Base-by-base conservation (phyloP, 1,140 invertebrate species). In the Drosophila rhopaloa region DNA sequence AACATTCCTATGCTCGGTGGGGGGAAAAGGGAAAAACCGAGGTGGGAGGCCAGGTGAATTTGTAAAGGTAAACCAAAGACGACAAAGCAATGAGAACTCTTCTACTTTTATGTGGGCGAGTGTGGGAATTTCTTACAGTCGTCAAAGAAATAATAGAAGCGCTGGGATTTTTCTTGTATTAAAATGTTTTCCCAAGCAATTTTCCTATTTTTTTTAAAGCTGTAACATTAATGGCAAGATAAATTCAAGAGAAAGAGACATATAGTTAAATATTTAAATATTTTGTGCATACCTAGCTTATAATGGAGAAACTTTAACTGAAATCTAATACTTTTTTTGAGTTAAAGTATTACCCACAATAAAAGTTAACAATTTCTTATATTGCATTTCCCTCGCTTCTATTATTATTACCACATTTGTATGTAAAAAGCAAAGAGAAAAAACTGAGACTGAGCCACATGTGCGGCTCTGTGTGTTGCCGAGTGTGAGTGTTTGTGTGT, bases 81-180 rank as follows among this genome's bases (percentile, higher is more conserved):
- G 73, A 76, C 73, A 77, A 60, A 67, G 66, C 74, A 68, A 58
- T 44, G 44, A 41, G 68, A 72, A 72, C 53, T 71, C 67, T 71
- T 59, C 40, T 55, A 67, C 72, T 48, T 78, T 61, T 61, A 35
- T 41, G 50, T 40, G 48, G 6, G 48, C 41, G 32, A 50, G 43
- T 48, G 72, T 68, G 55, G 50, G 62, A 62, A 54, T 53, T 53
- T 50, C 46, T 29, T 19, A 76, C 61, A 61, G 61, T 62, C 16
- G 27, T 32, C 29, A 19, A 19, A 10, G 10, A 61, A 37, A 16
- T 27, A 37, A 7, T 62, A 62, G 13, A 57, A 24, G 1, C 40
- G 11, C 2, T n/a, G 0, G 4, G 5, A 2, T 24, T 11, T 24
- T 5, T 11, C 16, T 2, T 1, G 4, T 44, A 11, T 46, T 46